A percentile compares a stretch with the other conserved stretches of the same genome.
phyloP scores from a whole-genome alignment of 1,140 invertebrate species.

The Dendroctonus ponderosae region DNA sequence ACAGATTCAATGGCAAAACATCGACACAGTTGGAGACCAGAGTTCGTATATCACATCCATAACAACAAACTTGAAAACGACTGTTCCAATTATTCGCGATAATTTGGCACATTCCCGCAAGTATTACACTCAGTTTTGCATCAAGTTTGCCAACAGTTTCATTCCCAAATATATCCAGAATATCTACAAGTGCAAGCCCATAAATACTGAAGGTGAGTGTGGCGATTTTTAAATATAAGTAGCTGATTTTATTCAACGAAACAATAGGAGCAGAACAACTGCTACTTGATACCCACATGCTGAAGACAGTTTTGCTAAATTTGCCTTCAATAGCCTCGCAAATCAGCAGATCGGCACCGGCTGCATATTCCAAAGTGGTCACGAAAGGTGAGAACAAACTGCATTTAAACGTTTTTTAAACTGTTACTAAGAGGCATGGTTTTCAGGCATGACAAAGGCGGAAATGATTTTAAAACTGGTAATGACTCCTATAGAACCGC shows the following conservation, averaged over 20 bases:
- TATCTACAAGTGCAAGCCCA: conserved; percentile 92
- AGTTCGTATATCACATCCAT: conserved; percentile 92
- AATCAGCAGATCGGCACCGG: conserved; percentile 81
- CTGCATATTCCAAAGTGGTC: conserved; percentile 83
- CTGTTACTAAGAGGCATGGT: not conserved
- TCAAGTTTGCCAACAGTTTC: conserved; percentile 93
- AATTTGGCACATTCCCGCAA: conserved; percentile 92
- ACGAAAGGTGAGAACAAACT: conserved; percentile 63
- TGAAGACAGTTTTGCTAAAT: conserved; percentile 95
- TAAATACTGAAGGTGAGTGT: conserved; percentile 72
- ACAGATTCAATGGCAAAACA: conserved; percentile 85
- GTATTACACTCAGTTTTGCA: conserved; percentile 98
- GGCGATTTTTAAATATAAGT: no score
- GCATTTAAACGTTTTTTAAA: not conserved
- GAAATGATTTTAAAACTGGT: conserved; percentile 98
- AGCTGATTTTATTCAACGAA: no score
- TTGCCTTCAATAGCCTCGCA: conserved; percentile 90
- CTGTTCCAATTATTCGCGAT: conserved; percentile 87
- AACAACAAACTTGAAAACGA: conserved; percentile 81
- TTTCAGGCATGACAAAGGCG: conserved; percentile 82
- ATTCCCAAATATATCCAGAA: conserved; percentile 94
- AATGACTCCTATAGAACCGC: conserved; percentile 90
- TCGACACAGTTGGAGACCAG: conserved; percentile 95
- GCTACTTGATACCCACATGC: conserved; percentile 94
- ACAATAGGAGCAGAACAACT: conserved; percentile 83